Evolutionary conservation across 2,888 invertebrate genomes (phyloP).

Genomic region (Acronicta aceris): DNA sequence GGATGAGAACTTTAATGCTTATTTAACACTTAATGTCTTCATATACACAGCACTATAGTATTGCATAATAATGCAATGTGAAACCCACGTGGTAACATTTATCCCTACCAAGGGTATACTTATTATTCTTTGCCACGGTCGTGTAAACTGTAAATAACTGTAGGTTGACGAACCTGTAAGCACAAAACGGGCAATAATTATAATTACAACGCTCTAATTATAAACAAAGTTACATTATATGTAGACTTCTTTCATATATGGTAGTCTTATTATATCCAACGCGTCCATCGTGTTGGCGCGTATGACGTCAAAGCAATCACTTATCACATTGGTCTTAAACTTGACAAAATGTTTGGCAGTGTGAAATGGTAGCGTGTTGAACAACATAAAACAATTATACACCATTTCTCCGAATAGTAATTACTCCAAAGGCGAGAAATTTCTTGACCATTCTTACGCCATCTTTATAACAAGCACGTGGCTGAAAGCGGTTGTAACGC

Average conservation of each 20-base stretch:
- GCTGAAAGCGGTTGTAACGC: slow-evolving; percentile 38
- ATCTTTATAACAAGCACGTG: slow-evolving; percentile 41
- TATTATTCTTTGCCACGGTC: too few species aligned
- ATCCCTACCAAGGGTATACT: too few species aligned
- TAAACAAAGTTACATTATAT: not conserved
- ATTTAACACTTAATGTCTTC: too few species aligned
- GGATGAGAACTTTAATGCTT: too few species aligned
- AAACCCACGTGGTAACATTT: too few species aligned
- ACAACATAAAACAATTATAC: slow-evolving; percentile 45
- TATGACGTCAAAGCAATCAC: slow-evolving; percentile 44
- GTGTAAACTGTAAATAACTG: slow-evolving; percentile 2
- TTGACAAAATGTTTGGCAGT: slow-evolving; percentile 50
- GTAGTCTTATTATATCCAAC: too few species aligned
- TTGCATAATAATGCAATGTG: too few species aligned
- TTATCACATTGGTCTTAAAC: slow-evolving; percentile 48
- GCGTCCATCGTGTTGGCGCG: slow-evolving; percentile 13
- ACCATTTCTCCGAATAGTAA: slow-evolving; percentile 43
- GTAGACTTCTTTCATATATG: too few species aligned
- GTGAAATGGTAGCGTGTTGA: slow-evolving; percentile 43
- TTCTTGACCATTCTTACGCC: slow-evolving; percentile 30
- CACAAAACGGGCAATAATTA: slow-evolving; percentile 10
- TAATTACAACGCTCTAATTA: slow-evolving; percentile 14
- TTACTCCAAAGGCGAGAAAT: slow-evolving; percentile 37
- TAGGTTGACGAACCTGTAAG: slow-evolving; percentile 9
- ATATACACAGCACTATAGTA: too few species aligned